Conservation (phyloP, 2,113 vertebrate genomes). For the zebrafish (Danio rerio) region DNA sequence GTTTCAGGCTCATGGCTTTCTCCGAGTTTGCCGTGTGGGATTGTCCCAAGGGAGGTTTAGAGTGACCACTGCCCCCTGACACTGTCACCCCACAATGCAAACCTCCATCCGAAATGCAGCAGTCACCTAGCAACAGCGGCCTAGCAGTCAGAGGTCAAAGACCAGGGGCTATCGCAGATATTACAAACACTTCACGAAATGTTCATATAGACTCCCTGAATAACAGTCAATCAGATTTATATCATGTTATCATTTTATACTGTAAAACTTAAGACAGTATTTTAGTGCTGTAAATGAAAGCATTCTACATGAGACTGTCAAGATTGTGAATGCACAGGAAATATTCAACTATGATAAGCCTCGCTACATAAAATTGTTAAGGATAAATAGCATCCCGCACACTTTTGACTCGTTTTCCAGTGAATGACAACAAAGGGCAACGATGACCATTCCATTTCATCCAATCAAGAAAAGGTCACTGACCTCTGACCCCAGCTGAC, state of each 20-base stretch:
- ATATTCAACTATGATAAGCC: not conserved
- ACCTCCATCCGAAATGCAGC: constrained; percentile 83
- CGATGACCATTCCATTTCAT: constrained; percentile 54
- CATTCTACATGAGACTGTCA: not conserved
- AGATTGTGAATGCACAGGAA: not conserved
- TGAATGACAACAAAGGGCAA: constrained; percentile 42
- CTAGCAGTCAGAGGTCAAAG: constrained; percentile 79
- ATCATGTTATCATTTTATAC: not conserved
- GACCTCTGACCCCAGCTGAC: constrained; percentile 71
- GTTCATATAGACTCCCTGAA: constrained; percentile 61
- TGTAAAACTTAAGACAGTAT: not conserved
- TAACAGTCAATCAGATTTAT: constrained; percentile 58
- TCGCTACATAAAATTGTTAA: not conserved
- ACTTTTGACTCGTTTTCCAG: constrained; percentile 34
- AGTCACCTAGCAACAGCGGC: constrained; percentile 85
- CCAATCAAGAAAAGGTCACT: constrained; percentile 71
- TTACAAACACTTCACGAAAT: constrained; percentile 26
- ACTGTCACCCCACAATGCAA: constrained; percentile 78
- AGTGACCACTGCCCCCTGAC: constrained; percentile 80
- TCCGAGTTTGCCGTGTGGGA: constrained; percentile 67
- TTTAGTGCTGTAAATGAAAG: not conserved
- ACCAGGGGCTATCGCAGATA: constrained; percentile 82
- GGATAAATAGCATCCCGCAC: constrained; percentile 7
- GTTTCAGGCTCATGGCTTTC: constrained; percentile 26
- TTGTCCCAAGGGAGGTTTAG: constrained; percentile 75